These are phyloP conservation scores for Misgurnus anguillicaudatus DNA, from an alignment of 2,113 vertebrate species.

Conservation along the genomic window DNA sequence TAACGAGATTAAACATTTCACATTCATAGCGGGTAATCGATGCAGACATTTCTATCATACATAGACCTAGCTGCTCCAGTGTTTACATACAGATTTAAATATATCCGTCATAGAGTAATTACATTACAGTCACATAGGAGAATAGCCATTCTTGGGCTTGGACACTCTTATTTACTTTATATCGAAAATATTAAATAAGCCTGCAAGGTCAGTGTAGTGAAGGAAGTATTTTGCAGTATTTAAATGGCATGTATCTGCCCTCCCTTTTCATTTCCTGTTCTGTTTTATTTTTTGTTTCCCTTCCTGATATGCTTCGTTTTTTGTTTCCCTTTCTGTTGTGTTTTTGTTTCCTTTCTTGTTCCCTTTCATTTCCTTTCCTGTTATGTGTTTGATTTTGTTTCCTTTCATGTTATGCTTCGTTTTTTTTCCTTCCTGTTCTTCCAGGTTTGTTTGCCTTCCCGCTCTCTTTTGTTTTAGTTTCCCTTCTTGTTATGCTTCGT, in stretches of 20 bases:
- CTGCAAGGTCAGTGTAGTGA: neutral
- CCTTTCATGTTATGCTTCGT: neutral
- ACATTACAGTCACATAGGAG: conserved; percentile 51
- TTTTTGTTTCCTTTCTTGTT: neutral
- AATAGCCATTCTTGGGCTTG: conserved; percentile 38
- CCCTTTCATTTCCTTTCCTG: neutral
- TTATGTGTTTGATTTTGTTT: neutral
- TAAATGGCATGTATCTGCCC: neutral
- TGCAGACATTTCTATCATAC: conserved; percentile 60
- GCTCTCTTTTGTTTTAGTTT: neutral
- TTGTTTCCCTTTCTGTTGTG: neutral
- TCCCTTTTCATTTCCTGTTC: neutral
- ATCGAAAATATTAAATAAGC: neutral
- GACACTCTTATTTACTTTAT: conserved; percentile 10
- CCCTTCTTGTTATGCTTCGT: neutral
- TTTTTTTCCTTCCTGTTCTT: conserved; percentile 46
- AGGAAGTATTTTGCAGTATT: neutral
- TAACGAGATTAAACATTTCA: conserved; percentile 60
- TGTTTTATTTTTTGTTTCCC: neutral
- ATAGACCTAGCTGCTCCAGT: conserved; percentile 44
- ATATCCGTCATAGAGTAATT: conserved; percentile 56
- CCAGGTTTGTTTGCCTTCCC: neutral
- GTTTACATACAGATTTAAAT: conserved; percentile 60
- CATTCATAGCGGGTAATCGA: conserved; percentile 59
- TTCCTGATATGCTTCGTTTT: neutral